Conservation (phyloP, 2,797 vertebrate species). For the Scolopax bukidnonensis region DNA sequence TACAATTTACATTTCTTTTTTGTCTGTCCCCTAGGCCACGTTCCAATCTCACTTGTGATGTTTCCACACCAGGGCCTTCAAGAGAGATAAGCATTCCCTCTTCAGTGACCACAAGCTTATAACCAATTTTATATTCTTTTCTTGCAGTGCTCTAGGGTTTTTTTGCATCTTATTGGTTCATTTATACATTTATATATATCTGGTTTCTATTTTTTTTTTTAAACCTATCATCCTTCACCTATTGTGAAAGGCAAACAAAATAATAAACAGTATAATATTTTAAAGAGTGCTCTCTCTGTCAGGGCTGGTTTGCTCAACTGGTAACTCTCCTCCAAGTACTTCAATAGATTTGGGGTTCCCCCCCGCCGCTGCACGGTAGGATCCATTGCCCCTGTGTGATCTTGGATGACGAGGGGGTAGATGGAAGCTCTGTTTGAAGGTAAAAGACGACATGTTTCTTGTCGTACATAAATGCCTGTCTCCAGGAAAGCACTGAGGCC, state of each 20-base stretch:
- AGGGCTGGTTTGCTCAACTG: neutral
- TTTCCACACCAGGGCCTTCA: neutral
- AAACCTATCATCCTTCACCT: neutral
- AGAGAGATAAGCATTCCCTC: neutral
- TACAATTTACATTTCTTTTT: neutral
- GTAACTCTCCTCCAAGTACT: neutral
- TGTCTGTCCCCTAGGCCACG: neutral
- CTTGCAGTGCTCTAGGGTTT: accelerated
- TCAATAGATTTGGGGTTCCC: neutral
- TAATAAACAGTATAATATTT: neutral
- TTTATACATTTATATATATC: neutral
- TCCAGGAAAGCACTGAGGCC: constrained; percentile 8
- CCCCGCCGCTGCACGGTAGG: neutral
- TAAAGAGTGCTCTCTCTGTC: neutral
- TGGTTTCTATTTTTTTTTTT: neutral
- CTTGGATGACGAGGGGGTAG: neutral
- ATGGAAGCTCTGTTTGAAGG: neutral
- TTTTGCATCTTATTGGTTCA: neutral
- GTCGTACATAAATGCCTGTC: neutral
- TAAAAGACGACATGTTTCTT: neutral
- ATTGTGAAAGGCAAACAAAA: neutral
- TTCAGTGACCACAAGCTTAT: neutral
- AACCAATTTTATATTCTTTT: neutral
- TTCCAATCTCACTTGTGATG: neutral
- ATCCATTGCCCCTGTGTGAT: neutral